Percentiles rank a stretch among this genome's conserved stretches.
These are phyloP conservation scores for Barbus barbus DNA, from an alignment of 2,113 vertebrate genomes.

Conservation along the genomic window DNA sequence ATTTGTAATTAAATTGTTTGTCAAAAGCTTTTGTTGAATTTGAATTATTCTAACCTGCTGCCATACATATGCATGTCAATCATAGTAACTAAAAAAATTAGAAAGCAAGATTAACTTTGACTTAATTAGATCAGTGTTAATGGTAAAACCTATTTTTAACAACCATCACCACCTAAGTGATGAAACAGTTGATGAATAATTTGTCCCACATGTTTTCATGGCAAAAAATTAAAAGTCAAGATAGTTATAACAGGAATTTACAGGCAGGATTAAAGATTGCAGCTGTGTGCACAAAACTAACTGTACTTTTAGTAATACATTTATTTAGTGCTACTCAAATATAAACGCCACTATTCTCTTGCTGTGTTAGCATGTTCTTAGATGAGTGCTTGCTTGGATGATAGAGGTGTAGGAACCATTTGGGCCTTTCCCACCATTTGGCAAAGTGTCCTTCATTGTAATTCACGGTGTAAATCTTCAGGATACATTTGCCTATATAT, in stretches of 20 bases:
- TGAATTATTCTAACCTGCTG: background rate
- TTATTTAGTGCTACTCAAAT: background rate
- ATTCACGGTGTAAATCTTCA: background rate
- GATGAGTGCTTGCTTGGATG: background rate
- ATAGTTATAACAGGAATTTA: background rate
- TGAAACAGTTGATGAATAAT: background rate
- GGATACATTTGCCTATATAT: background rate
- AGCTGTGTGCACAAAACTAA: background rate
- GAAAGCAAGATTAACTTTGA: background rate
- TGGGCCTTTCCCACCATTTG: background rate
- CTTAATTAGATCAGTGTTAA: background rate
- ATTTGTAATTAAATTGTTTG: background rate
- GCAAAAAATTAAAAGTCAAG: background rate
- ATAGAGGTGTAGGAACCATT: background rate
- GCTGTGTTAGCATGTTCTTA: background rate
- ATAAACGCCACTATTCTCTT: no score
- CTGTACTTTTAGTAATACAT: background rate
- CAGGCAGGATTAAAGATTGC: background rate
- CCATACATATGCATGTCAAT: background rate
- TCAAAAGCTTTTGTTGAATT: background rate
- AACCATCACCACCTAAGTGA: background rate
- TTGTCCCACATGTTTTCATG: background rate
- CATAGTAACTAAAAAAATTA: background rate
- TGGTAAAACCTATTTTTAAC: background rate
- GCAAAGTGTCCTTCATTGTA: background rate